phyloP scores from a whole-genome alignment of 1,140 invertebrate genomes.

The Achroia grisella region DNA sequence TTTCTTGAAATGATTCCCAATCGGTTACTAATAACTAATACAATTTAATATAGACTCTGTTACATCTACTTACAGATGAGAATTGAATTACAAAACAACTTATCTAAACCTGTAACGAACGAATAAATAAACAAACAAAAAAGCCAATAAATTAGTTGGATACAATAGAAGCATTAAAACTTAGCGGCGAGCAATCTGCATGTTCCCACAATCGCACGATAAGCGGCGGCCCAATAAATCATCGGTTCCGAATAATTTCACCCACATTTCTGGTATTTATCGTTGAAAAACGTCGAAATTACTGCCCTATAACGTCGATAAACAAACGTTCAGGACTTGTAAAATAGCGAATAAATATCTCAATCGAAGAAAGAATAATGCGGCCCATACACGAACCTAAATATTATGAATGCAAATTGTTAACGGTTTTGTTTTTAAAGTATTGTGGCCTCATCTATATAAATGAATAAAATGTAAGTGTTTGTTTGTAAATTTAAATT shows the following conservation, averaged over 20 bases:
- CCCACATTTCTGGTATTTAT: background rate
- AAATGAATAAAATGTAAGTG: background rate
- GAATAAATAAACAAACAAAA: background rate
- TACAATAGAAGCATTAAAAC: background rate
- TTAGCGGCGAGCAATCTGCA: background rate
- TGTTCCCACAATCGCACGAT: background rate
- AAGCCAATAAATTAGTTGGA: background rate
- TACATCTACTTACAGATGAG: background rate
- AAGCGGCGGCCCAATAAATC: constrained; percentile 1
- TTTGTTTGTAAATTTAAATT: background rate
- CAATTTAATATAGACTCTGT: background rate
- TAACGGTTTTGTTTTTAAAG: background rate
- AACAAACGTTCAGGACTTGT: constrained; percentile 26
- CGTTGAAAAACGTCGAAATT: constrained; percentile 4
- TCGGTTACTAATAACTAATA: background rate
- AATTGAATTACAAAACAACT: background rate
- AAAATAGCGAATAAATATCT: constrained; percentile 57
- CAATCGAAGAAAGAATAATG: constrained; percentile 48
- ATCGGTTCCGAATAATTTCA: background rate
- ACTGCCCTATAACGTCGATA: background rate
- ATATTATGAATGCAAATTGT: background rate
- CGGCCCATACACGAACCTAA: constrained; percentile 28
- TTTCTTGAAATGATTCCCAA: background rate
- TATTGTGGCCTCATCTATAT: background rate
- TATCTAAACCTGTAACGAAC: too few species aligned